A percentile compares a stretch with the other conserved stretches of the same genome.
Conservation (phyloP, 2,113 vertebrate species). For the Cinclus mexicanus region DNA sequence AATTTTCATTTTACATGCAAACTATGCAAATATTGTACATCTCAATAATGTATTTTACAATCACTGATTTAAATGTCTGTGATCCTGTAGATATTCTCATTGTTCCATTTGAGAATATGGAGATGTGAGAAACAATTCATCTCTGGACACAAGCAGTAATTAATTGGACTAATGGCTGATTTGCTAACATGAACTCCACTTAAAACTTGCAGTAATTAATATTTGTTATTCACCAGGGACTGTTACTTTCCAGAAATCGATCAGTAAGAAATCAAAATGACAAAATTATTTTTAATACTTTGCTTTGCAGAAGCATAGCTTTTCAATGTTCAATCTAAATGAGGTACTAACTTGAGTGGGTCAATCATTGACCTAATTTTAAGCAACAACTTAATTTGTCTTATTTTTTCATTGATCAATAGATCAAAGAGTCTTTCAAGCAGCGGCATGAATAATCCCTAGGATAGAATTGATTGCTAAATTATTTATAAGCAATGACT, state of each 20-base stretch:
- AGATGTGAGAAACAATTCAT: background rate
- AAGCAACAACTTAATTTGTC: background rate
- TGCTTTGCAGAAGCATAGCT: background rate
- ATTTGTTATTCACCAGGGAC: background rate
- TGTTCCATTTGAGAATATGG: background rate
- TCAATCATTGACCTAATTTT: background rate
- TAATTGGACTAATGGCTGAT: slow-evolving; percentile 9
- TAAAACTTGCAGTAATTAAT: background rate
- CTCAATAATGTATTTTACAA: background rate
- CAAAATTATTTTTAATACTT: background rate
- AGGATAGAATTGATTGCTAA: background rate
- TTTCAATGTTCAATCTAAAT: background rate
- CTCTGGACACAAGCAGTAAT: background rate
- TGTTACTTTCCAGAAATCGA: background rate
- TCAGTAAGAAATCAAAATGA: background rate
- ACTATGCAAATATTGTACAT: background rate
- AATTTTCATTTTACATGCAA: background rate
- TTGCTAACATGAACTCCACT: background rate
- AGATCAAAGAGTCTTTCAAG: background rate
- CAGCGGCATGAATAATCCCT: background rate
- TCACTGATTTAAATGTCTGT: background rate
- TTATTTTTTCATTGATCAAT: background rate
- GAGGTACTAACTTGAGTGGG: background rate
- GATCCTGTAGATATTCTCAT: background rate
- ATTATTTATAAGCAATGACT: background rate